phyloP scores from a whole-genome alignment of 2,113 vertebrate genomes.

The Toxostoma redivivum region DNA sequence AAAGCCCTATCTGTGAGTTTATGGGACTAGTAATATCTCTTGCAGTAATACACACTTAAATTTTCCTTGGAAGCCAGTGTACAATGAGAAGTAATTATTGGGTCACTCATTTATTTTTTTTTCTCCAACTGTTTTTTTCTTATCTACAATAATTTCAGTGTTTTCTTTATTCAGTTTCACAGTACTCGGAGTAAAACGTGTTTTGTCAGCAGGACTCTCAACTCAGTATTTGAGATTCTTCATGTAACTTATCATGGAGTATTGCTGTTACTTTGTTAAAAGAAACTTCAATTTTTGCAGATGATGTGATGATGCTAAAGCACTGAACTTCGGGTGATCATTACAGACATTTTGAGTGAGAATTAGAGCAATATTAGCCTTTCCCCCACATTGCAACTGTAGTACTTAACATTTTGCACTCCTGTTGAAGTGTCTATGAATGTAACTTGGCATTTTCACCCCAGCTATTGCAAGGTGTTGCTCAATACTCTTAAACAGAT shows the following conservation, averaged over 20 bases:
- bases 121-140: neutral
- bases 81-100: neutral
- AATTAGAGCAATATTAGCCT: neutral
- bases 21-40: neutral
- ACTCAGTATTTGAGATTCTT: neutral
- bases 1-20: neutral
- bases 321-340: neutral
- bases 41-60: neutral
- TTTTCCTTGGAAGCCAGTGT: neutral
- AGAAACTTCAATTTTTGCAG: neutral
- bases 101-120: neutral
- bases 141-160: neutral
- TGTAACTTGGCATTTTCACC: conserved; percentile 41
- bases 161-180: neutral
- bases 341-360: neutral
- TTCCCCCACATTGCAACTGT: neutral
- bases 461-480: conserved; percentile 17
- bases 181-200: neutral
- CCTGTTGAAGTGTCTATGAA: neutral
- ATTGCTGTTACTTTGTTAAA: neutral
- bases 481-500: conserved; percentile 50
- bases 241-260: neutral
- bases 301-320: neutral
- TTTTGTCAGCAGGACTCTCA: neutral
- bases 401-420: conserved; percentile 12